These are phyloP conservation scores for Ectobius pallidus DNA, from an alignment of 2,888 invertebrate genomes.

Conservation along the genomic window DNA sequence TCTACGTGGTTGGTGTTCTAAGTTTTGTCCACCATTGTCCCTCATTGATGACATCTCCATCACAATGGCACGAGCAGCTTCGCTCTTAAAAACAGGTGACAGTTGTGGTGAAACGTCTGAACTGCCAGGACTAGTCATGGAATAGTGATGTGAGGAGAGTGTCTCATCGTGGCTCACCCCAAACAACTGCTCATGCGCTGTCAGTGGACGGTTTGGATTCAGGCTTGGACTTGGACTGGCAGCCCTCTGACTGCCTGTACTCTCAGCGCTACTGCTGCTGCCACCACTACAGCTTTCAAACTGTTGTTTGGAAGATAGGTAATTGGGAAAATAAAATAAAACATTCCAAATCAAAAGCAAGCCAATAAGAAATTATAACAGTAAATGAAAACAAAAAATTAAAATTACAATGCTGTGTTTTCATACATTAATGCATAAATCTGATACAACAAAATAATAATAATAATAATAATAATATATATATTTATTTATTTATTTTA, in stretches of 20 bases:
- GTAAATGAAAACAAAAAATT: background rate
- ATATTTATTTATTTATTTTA: no score
- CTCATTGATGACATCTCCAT: constrained; percentile 69
- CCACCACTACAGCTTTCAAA: constrained; percentile 42
- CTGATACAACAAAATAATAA: no score
- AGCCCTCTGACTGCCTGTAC: constrained; percentile 42
- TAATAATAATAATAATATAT: no score
- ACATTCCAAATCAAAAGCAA: constrained; percentile 28
- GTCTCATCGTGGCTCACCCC: constrained; percentile 42
- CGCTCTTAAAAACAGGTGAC: constrained; percentile 84
- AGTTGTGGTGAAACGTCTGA: constrained; percentile 61
- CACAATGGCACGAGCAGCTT: constrained; percentile 85
- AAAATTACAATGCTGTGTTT: background rate
- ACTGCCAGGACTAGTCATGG: constrained; percentile 38
- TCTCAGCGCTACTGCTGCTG: constrained; percentile 40
- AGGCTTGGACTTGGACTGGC: constrained; percentile 52
- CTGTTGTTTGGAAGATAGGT: constrained; percentile 34
- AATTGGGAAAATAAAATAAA: constrained; percentile 32
- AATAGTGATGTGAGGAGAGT: constrained; percentile 36
- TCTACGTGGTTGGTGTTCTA: constrained; percentile 46
- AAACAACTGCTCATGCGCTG: constrained; percentile 52
- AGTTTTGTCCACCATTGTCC: background rate
- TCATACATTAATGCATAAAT: no score
- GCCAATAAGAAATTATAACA: constrained; percentile 21
- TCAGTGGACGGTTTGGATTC: constrained; percentile 47